phyloP scores from a whole-genome alignment of 64 coral and sea anemone species.

The Pachyseris speciosa region DNA sequence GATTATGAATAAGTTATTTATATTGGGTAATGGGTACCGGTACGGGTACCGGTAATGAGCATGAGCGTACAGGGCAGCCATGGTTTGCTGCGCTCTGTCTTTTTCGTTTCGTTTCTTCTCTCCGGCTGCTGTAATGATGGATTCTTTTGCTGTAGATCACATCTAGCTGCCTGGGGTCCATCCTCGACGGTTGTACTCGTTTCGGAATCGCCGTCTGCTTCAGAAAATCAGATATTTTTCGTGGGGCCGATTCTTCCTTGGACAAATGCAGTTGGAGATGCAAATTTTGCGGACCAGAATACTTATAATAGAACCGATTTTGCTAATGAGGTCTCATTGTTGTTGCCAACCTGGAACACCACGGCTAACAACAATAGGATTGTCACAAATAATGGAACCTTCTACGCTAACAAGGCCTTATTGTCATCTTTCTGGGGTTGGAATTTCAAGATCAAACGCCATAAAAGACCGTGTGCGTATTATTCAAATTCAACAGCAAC shows the following conservation, averaged over 20 bases:
- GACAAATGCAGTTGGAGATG: constrained; percentile 17
- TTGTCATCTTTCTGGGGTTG: no score
- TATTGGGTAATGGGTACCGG: no score
- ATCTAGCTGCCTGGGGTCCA: neutral
- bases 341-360: neutral
- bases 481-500: no score
- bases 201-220: neutral
- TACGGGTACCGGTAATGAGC: no score
- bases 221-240: constrained; percentile 6
- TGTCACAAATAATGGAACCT: constrained; percentile 5
- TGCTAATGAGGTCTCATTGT: neutral
- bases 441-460: no score
- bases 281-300: neutral
- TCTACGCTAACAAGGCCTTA: neutral
- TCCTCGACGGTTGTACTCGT: neutral
- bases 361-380: neutral
- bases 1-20: no score
- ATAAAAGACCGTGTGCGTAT: no score
- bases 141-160: neutral
- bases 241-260: neutral
- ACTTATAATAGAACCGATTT: neutral
- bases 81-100: neutral
- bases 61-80: neutral
- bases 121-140: neutral
- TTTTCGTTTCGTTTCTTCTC: neutral